Conservation (phyloP, 2,113 vertebrate genomes). For the Nanorana parkeri region DNA sequence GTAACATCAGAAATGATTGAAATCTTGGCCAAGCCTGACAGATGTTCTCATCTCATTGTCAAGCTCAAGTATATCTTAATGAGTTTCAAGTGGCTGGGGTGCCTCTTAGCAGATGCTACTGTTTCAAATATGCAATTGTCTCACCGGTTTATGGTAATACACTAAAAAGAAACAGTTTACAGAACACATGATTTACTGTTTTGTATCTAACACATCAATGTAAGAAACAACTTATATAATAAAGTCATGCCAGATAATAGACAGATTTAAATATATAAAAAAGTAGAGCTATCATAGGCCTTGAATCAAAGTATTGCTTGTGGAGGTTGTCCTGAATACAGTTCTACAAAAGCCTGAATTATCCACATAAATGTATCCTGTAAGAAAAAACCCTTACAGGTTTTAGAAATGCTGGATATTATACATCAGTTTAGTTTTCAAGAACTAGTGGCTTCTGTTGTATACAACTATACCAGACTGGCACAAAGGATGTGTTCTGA, state of each 20-base stretch:
- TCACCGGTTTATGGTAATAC: slow-evolving; percentile 42
- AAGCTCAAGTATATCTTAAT: slow-evolving; percentile 78
- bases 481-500: too few species aligned
- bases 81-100: slow-evolving; percentile 75
- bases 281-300: too few species aligned
- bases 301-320: too few species aligned
- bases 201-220: background rate
- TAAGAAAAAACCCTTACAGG: too few species aligned
- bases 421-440: too few species aligned
- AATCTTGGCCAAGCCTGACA: slow-evolving; percentile 77
- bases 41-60: slow-evolving; percentile 77
- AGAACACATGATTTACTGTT: slow-evolving; percentile 1
- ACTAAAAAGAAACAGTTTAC: slow-evolving; percentile 19
- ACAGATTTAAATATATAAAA: background rate
- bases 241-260: background rate
- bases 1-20: slow-evolving; percentile 75
- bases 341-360: too few species aligned
- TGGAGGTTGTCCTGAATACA: too few species aligned
- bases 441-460: too few species aligned
- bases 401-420: too few species aligned
- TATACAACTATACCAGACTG: too few species aligned
- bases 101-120: slow-evolving; percentile 68
- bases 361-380: too few species aligned
- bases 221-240: background rate
- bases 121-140: slow-evolving; percentile 58